Base-by-base conservation (phyloP, 1,140 invertebrate species). In the Rhysida immarginata region DNA sequence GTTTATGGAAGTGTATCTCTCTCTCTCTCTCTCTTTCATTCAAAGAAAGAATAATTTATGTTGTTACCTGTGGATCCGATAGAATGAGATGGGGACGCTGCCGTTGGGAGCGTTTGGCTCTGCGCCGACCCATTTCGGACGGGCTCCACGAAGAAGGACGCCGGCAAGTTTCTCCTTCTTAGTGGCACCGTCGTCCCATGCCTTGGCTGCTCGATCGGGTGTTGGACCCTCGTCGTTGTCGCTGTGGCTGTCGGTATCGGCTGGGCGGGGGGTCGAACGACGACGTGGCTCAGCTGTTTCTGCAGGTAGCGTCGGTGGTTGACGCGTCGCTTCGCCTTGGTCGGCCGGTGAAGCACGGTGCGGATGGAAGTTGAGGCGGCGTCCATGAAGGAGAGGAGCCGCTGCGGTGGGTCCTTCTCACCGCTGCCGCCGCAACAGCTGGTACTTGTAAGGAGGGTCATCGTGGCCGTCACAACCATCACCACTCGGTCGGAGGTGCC, bases 391-490 rank as follows among this genome's bases (percentile, higher is more conserved):
- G 44, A 46, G 5, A 46, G 23, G 8, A 46, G 20, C 5, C 5
- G 29, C 29, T 35, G 5, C 16, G 29, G 29, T 35, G 29, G 75
- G 77, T 53, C 81, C 80, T 20, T 81, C 84, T 64, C 81, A 81
- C 18, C 84, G 84, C 45, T 87, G 83, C 82, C 84, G 83, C 26
- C 87, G 85, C n/a, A n/a, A n/a, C n/a, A n/a, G n/a, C n/a, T n/a
- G n/a, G n/a, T n/a, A n/a, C n/a, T n/a, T n/a, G n/a, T n/a, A n/a
- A n/a, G n/a, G n/a, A n/a, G n/a, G n/a, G n/a, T n/a, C n/a, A n/a
- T n/a, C n/a, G n/a, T n/a, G n/a, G n/a, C n/a, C n/a, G n/a, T n/a
- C n/a, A n/a, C n/a, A n/a, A n/a, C n/a, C n/a, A n/a, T n/a, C n/a
- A n/a, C n/a, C n/a, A n/a, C n/a, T n/a, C n/a, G n/a, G n/a, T n/a